A percentile compares a stretch with the other conserved stretches of the same genome.
Conservation (phyloP, 1,140 invertebrate species). For the Neotoxoptera formosana region DNA sequence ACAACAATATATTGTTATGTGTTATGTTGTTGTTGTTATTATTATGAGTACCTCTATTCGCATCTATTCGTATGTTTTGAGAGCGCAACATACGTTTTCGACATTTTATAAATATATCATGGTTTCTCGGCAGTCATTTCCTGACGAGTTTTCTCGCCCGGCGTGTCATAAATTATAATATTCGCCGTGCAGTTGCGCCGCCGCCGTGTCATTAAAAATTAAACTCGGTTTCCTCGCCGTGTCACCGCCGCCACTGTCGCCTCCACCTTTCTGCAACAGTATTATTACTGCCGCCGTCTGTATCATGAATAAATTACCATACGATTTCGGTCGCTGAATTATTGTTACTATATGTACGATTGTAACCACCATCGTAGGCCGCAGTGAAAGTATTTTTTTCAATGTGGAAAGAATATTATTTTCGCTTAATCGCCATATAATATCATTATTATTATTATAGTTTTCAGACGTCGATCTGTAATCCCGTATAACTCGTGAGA, state of each 20-base stretch:
- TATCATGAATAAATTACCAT: conserved; percentile 33
- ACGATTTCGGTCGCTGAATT: conserved; percentile 36
- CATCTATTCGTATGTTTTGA: neutral
- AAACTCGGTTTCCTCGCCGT: neutral
- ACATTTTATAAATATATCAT: conserved; percentile 8
- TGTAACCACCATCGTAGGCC: neutral
- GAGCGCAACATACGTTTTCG: neutral
- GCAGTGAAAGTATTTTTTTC: conserved; percentile 31
- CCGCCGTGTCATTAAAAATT: conserved; percentile 15
- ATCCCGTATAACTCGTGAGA: too few species aligned
- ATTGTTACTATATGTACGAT: neutral
- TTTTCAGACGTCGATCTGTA: neutral
- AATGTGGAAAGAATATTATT: neutral
- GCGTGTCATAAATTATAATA: neutral
- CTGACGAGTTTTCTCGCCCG: neutral
- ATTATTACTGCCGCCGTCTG: neutral
- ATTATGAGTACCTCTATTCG: neutral
- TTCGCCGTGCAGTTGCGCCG: neutral
- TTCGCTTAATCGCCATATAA: neutral
- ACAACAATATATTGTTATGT: neutral
- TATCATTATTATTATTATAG: neutral
- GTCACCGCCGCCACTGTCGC: neutral
- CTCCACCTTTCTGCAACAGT: neutral
- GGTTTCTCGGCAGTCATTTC: neutral
- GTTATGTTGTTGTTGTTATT: neutral